Conservation (phyloP, 1,140 invertebrate genomes). For the Calephelis virginiensis region DNA sequence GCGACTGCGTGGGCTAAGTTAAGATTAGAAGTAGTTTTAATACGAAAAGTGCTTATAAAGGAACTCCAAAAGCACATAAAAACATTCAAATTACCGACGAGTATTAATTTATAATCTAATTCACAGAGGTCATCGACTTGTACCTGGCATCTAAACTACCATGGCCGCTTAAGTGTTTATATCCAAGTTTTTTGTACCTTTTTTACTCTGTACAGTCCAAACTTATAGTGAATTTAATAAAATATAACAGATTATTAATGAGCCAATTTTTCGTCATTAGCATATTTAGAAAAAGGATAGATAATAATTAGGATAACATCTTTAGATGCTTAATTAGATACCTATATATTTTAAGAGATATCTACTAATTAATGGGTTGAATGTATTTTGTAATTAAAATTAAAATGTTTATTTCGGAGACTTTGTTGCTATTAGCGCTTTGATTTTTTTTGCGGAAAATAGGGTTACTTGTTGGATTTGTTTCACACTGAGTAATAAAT, state of each 20-base stretch:
- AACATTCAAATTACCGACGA: conserved; percentile 37
- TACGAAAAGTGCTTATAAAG: not conserved
- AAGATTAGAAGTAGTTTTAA: not conserved
- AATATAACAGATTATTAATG: not conserved
- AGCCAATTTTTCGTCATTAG: not conserved
- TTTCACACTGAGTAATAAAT: too few relatives aligned
- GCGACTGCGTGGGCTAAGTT: not conserved
- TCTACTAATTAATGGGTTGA: too few relatives aligned
- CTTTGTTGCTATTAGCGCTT: too few relatives aligned
- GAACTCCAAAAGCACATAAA: conserved; percentile 10
- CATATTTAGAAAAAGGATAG: not conserved
- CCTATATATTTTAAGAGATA: too few relatives aligned
- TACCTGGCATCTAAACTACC: conserved; percentile 39
- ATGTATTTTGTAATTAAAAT: too few relatives aligned
- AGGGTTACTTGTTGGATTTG: too few relatives aligned
- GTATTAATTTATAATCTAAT: conserved; percentile 46
- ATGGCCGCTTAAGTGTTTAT: conserved; percentile 17
- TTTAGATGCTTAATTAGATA: too few relatives aligned
- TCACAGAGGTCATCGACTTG: conserved; percentile 41
- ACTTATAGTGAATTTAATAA: conserved; percentile 2
- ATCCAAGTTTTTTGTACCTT: not conserved
- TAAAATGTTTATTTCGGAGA: too few relatives aligned
- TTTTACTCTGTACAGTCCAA: conserved; percentile 4
- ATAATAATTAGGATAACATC: not conserved
- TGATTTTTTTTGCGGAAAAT: too few relatives aligned